Percentiles rank a stretch among this genome's conserved stretches.
These are phyloP conservation scores for Philypnodon macrostomus DNA, from an alignment of 2,797 vertebrate species.

Conservation along the genomic window DNA sequence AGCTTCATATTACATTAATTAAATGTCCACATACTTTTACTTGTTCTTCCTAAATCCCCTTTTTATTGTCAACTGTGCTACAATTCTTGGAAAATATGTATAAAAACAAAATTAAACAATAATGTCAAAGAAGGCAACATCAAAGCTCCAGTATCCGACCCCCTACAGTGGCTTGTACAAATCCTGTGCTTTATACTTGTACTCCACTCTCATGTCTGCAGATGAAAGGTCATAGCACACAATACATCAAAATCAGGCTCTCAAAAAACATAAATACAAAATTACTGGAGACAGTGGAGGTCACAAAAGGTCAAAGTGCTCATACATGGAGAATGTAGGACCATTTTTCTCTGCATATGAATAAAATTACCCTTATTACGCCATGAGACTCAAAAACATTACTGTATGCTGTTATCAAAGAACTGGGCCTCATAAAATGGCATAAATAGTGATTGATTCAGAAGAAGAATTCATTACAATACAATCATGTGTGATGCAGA, in stretches of 20 bases:
- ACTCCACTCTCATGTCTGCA: conserved; percentile 5
- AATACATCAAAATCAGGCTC: conserved; percentile 10
- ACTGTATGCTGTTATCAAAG: conserved; percentile 23
- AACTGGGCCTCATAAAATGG: conserved; percentile 6
- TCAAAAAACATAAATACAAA: conserved; percentile 15
- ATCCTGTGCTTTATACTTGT: not conserved
- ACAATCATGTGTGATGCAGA: conserved; percentile 13
- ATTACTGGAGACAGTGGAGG: conserved; percentile 15
- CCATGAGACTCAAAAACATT: conserved; percentile 23
- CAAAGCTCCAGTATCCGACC: conserved; percentile 1
- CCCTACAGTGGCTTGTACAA: not conserved
- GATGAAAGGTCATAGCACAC: conserved; percentile 22
- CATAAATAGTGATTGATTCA: conserved; percentile 18
- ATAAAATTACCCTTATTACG: too few relatives aligned
- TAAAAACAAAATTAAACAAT: not conserved
- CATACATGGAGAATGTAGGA: not conserved
- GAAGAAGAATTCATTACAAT: conserved; percentile 15
- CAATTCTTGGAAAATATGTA: not conserved
- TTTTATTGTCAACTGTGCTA: conserved; percentile 5
- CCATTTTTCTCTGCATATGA: conserved; percentile 11
- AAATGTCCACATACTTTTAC: not conserved
- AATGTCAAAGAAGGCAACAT: conserved; percentile 1
- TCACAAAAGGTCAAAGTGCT: conserved; percentile 23
- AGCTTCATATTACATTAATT: conserved; percentile 5
- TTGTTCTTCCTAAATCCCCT: not conserved